phyloP scores from a whole-genome alignment of 1,140 invertebrate species.

The Drosophila pectinifera region DNA sequence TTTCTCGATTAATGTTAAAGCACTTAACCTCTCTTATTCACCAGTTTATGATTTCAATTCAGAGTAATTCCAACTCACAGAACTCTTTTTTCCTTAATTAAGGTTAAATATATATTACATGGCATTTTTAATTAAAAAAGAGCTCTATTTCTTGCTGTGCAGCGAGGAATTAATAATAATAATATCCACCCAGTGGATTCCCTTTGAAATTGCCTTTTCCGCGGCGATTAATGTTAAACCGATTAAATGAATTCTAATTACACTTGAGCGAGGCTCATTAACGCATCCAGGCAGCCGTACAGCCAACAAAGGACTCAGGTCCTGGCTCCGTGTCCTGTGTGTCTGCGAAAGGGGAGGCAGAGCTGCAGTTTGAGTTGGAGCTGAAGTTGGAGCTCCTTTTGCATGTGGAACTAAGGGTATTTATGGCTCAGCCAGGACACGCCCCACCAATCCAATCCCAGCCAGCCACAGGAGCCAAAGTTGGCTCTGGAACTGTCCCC shows the following conservation, averaged over 20 bases:
- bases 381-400: constrained; percentile 21
- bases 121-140: not conserved
- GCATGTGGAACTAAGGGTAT: constrained; percentile 75
- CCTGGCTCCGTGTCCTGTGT: constrained; percentile 18
- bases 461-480: constrained; percentile 3
- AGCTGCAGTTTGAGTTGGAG: not conserved
- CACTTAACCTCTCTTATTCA: too few relatives aligned
- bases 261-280: constrained; percentile 66
- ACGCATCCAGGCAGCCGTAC: constrained; percentile 9
- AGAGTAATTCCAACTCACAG: too few relatives aligned
- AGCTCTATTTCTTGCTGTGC: not conserved
- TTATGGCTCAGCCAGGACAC: constrained; percentile 65
- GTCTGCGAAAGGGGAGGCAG: not conserved
- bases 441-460: constrained; percentile 31
- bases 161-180: constrained; percentile 1
- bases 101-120: not conserved
- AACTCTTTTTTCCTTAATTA: not conserved
- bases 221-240: constrained; percentile 45
- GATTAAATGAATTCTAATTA: constrained; percentile 73
- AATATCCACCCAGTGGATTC: not conserved
- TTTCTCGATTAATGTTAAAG: too few relatives aligned
- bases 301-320: constrained; percentile 27
- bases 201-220: not conserved
- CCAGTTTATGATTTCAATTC: too few relatives aligned
- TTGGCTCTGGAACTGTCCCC: not conserved